Evolutionary conservation across 2,888 invertebrate genomes (phyloP).

Genomic region (Dusona sp.): DNA sequence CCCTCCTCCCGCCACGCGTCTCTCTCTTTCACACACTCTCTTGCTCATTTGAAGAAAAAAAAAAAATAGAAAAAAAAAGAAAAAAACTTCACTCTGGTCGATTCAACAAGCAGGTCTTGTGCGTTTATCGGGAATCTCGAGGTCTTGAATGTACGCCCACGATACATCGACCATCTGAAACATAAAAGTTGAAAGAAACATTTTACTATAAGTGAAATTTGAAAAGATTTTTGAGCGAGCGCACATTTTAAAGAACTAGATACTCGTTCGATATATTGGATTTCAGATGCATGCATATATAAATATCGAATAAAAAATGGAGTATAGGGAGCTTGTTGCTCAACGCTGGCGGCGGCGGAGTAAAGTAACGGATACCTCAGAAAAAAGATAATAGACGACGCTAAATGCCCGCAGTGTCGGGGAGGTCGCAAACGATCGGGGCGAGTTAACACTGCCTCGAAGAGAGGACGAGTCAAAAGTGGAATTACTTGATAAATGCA

Average conservation of each 20-base stretch:
- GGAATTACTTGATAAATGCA: conserved; percentile 48
- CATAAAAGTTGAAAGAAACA: conserved; percentile 25
- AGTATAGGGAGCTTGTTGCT: too few species aligned
- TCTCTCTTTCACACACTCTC: conserved; percentile 20
- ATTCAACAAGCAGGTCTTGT: not conserved
- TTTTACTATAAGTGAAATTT: not conserved
- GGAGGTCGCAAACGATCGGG: conserved; percentile 12
- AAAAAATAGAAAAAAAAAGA: not conserved
- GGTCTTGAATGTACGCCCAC: not conserved
- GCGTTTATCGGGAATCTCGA: conserved; percentile 10
- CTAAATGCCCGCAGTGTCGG: conserved; percentile 54
- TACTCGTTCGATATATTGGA: not conserved
- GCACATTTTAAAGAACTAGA: not conserved
- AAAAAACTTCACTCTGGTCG: not conserved
- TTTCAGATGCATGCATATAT: not conserved
- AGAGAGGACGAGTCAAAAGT: conserved; percentile 30
- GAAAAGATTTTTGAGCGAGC: not conserved
- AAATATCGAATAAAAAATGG: not conserved
- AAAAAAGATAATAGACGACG: conserved; percentile 45
- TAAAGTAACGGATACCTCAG: conserved; percentile 48
- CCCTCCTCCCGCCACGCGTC: too few species aligned
- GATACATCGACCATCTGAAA: conserved; percentile 20
- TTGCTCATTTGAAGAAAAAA: not conserved
- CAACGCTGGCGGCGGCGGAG: not conserved
- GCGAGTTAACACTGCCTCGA: not conserved